Evolutionary conservation across 2,113 vertebrate genomes (phyloP).

Genomic region (Bubo scandiacus): DNA sequence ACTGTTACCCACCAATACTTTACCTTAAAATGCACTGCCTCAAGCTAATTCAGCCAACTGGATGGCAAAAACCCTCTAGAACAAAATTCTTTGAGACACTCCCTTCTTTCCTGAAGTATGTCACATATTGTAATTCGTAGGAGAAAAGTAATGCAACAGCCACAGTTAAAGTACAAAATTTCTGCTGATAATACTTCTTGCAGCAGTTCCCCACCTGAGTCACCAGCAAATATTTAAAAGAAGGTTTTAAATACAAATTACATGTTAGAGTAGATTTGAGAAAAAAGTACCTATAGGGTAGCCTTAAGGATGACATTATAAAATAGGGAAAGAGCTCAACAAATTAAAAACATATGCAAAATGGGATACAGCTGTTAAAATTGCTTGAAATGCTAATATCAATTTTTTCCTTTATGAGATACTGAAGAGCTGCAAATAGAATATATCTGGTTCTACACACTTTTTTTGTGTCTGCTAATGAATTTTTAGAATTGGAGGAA

Average conservation of each 20-base stretch:
- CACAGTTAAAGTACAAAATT: neutral
- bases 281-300: neutral
- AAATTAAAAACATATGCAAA: neutral
- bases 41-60: neutral
- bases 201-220: neutral
- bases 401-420: neutral
- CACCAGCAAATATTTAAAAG: neutral
- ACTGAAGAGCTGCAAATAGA: neutral
- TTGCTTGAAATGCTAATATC: neutral
- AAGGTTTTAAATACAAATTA: neutral
- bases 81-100: neutral
- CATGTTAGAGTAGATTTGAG: neutral
- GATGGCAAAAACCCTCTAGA: neutral
- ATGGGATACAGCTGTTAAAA: neutral
- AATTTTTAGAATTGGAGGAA: neutral
- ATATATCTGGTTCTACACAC: neutral
- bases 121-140: neutral
- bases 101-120: neutral
- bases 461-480: neutral
- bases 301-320: neutral
- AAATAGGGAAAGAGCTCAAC: neutral
- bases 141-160: neutral
- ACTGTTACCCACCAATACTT: neutral
- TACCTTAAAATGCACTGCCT: neutral
- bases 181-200: neutral